These are phyloP conservation scores for Octomys mimax DNA, from an alignment of 2,797 vertebrate species.

Conservation along the genomic window DNA sequence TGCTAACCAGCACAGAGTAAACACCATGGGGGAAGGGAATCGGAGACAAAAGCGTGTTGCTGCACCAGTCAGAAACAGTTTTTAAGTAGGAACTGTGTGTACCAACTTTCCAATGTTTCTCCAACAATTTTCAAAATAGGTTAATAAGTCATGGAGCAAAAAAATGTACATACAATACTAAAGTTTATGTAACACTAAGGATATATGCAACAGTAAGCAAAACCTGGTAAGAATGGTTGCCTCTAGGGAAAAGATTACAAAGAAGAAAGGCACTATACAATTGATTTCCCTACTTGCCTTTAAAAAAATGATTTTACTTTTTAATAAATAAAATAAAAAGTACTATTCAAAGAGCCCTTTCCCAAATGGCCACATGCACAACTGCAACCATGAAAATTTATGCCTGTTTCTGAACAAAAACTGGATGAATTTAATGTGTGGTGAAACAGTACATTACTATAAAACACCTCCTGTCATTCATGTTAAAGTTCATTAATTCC, in stretches of 20 bases:
- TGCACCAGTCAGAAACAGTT: neutral
- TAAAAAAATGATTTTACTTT: conserved; percentile 34
- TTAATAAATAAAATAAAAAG: conserved; percentile 61
- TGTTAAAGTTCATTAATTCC: neutral
- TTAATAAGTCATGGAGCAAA: conserved; percentile 10
- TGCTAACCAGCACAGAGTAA: conserved; percentile 39
- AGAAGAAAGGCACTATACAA: conserved; percentile 32
- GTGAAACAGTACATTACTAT: neutral
- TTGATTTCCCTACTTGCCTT: conserved; percentile 21
- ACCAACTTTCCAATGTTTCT: neutral
- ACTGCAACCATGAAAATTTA: neutral
- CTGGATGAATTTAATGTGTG: neutral
- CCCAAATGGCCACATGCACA: neutral
- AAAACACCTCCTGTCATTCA: neutral
- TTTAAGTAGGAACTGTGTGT: conserved; percentile 16
- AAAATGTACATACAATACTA: neutral
- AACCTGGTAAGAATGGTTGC: neutral
- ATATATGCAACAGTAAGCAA: conserved; percentile 32
- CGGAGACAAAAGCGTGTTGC: neutral
- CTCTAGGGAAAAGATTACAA: conserved; percentile 1
- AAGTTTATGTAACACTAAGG: conserved; percentile 7
- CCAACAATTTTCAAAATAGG: conserved; percentile 52
- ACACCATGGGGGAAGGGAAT: neutral
- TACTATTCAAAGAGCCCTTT: conserved; percentile 32
- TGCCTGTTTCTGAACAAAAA: conserved; percentile 12